Evolutionary conservation across 1,140 invertebrate species (phyloP).

Genomic region (Neodiprion pinetum): DNA sequence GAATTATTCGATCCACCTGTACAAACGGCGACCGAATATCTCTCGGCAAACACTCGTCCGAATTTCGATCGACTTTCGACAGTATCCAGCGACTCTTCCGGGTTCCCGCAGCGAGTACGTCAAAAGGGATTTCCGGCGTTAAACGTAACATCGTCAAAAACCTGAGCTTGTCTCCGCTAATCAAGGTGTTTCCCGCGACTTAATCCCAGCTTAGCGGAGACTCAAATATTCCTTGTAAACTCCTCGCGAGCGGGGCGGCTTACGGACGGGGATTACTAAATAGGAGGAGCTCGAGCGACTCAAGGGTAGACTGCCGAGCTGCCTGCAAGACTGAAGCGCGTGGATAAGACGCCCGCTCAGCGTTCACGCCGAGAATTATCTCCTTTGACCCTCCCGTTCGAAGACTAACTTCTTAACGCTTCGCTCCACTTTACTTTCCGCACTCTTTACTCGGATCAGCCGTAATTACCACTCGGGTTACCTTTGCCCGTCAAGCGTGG

Average conservation of each 20-base stretch:
- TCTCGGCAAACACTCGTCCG: too few species aligned
- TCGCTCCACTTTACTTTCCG: not conserved
- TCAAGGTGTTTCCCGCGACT: constrained; percentile 54
- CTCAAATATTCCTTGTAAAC: constrained; percentile 61
- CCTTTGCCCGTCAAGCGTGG: too few species aligned
- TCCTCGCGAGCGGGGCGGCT: constrained; percentile 27
- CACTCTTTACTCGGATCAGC: too few species aligned
- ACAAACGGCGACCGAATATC: too few species aligned
- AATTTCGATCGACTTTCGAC: too few species aligned
- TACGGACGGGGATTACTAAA: constrained; percentile 13
- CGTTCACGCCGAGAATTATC: constrained; percentile 35
- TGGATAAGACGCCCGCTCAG: not conserved
- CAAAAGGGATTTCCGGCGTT: constrained; percentile 27
- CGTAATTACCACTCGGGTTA: too few species aligned
- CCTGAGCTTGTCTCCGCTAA: constrained; percentile 51
- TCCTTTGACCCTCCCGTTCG: constrained; percentile 34
- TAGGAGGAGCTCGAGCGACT: not conserved
- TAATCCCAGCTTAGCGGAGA: constrained; percentile 57
- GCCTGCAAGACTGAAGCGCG: not conserved
- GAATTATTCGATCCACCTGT: too few species aligned
- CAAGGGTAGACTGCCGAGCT: not conserved
- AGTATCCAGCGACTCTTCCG: too few species aligned
- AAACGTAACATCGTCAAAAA: constrained; percentile 37
- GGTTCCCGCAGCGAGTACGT: not conserved
- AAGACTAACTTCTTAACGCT: constrained; percentile 10